A percentile compares a stretch with the other conserved stretches of the same genome.
These are phyloP conservation scores for Eunapius fragilis DNA, from an alignment of 37 sponge, comb jelly and placozoan genomes.

Conservation along the genomic window DNA sequence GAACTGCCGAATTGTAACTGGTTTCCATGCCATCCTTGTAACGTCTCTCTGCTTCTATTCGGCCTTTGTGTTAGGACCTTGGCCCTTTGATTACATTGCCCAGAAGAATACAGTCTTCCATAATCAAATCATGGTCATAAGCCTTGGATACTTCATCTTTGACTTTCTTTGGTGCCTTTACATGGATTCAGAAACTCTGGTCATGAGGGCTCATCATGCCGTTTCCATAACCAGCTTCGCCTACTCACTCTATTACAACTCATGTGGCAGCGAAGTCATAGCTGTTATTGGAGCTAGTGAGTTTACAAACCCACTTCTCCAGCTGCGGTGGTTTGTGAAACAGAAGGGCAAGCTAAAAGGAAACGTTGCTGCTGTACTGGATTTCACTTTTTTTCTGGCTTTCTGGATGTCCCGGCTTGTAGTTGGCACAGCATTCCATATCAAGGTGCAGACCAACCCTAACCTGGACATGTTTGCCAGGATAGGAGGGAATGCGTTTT, in stretches of 20 bases:
- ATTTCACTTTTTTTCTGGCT: slow-evolving; percentile 38
- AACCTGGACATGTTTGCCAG: slow-evolving; percentile 34
- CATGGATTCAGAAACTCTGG: slow-evolving; percentile 68
- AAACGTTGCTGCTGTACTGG: slow-evolving; percentile 18
- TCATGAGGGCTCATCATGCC: slow-evolving; percentile 90
- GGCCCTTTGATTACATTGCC: slow-evolving; percentile 75
- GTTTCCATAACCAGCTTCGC: slow-evolving; percentile 71
- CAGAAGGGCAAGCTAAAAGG: slow-evolving; percentile 44
- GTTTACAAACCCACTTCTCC: slow-evolving; percentile 85
- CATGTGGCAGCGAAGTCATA: slow-evolving; percentile 63
- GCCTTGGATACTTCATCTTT: slow-evolving; percentile 90
- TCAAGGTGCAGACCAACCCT: slow-evolving; percentile 39
- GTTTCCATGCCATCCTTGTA: slow-evolving; percentile 60
- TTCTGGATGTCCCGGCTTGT: slow-evolving; percentile 47
- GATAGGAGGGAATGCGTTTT: slow-evolving; percentile 62
- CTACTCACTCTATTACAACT: slow-evolving; percentile 41
- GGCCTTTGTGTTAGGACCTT: slow-evolving; percentile 57
- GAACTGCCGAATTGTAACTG: slow-evolving; percentile 82
- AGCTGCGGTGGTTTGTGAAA: slow-evolving; percentile 76
- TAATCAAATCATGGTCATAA: slow-evolving; percentile 61
- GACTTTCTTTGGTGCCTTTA: slow-evolving; percentile 87
- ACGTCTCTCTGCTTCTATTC: slow-evolving; percentile 57
- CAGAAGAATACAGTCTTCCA: slow-evolving; percentile 66
- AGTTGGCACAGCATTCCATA: slow-evolving; percentile 49
- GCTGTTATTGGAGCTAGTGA: slow-evolving; percentile 85